Conservation (phyloP, 1,140 invertebrate genomes). For the Diabrotica undecimpunctata region DNA sequence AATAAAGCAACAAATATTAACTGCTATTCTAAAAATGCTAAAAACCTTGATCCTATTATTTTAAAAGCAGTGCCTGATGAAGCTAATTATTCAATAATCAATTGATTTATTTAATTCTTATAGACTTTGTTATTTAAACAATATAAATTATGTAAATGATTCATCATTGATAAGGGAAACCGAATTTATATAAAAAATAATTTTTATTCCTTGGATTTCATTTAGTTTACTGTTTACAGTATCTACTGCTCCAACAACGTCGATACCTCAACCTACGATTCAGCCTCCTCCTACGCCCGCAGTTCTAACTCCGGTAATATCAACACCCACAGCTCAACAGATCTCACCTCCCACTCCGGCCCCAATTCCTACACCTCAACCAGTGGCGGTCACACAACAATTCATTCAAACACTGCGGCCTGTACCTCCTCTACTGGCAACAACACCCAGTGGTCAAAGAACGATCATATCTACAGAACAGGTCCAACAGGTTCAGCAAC, state of each 20-base stretch:
- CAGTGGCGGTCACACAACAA: slow-evolving; percentile 42
- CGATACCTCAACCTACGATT: not conserved
- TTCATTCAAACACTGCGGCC: slow-evolving; percentile 44
- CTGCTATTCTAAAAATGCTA: too few species aligned
- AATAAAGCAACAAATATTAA: too few species aligned
- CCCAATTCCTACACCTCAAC: slow-evolving; percentile 33
- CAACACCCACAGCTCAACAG: slow-evolving; percentile 30
- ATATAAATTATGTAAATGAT: too few species aligned
- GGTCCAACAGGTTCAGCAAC: slow-evolving; percentile 11
- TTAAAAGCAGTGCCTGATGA: too few species aligned
- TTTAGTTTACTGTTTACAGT: not conserved
- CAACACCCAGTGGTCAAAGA: slow-evolving; percentile 34
- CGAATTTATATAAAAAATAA: too few species aligned
- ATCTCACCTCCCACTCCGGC: slow-evolving; percentile 27
- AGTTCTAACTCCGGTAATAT: slow-evolving; percentile 4
- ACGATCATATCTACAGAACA: slow-evolving; percentile 35
- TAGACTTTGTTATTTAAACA: too few species aligned
- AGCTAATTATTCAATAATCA: too few species aligned
- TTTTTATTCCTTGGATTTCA: too few species aligned
- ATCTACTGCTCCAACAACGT: slow-evolving; percentile 5
- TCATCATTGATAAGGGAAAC: too few species aligned
- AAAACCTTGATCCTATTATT: too few species aligned
- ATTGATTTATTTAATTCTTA: too few species aligned
- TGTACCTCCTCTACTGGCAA: slow-evolving; percentile 41
- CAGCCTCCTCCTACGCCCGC: slow-evolving; percentile 16